phyloP scores from a whole-genome alignment of 1,140 invertebrate species.

The Penaeus japonicus region DNA sequence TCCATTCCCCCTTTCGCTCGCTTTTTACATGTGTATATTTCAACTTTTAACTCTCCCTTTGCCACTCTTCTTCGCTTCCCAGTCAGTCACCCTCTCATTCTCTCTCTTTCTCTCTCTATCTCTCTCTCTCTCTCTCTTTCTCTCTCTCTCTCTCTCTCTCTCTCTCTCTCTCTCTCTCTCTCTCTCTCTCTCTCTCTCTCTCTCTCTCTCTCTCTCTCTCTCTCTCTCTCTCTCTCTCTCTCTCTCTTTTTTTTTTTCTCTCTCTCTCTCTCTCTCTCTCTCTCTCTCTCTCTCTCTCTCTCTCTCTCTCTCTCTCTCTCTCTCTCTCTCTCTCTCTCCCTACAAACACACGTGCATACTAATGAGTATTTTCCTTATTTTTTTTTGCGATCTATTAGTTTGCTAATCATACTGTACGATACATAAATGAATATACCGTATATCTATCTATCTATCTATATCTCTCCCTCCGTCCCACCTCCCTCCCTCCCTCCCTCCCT shows the following conservation, averaged over 20 bases:
- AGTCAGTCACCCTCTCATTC: no score
- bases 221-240: neutral
- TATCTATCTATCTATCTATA: neutral
- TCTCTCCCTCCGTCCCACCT: neutral
- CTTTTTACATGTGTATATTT: no score
- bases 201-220: neutral
- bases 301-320: no score
- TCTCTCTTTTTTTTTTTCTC: neutral
- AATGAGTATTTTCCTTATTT: no score
- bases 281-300: no score
- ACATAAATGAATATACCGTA: no score
- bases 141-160: neutral
- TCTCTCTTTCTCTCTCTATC: neutral
- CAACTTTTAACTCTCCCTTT: no score
- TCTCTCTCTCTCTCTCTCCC: no score
- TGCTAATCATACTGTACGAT: no score
- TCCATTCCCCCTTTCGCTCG: neutral
- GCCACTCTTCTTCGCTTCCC: neutral
- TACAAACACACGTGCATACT: no score
- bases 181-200: slow-evolving; percentile 3
- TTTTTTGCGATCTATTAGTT: no score
- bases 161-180: neutral
- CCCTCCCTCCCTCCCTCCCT: neutral
- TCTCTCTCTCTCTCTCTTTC: neutral
- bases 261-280: no score